phyloP scores from a whole-genome alignment of 2,113 vertebrate genomes.

The Seriola rivoliana region DNA sequence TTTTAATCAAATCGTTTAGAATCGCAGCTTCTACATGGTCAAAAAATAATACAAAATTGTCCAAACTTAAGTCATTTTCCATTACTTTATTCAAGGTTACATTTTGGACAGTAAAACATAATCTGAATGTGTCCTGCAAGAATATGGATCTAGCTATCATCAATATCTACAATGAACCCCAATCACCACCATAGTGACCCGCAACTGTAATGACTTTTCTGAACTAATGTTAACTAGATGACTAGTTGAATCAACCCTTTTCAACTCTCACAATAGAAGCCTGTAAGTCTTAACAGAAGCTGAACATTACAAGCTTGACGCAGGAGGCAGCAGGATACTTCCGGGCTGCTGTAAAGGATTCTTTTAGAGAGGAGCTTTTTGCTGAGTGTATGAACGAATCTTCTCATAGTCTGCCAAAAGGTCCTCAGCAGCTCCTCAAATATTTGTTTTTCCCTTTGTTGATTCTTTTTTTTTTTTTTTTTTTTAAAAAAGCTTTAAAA shows the following conservation, averaged over 20 bases:
- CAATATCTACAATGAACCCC: not conserved
- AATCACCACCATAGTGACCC: not conserved
- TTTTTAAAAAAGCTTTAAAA: not conserved
- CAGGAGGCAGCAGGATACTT: no score
- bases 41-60: not conserved
- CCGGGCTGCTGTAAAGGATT: not conserved
- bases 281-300: not conserved
- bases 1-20: no score
- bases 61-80: no score
- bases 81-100: no score
- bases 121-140: no score
- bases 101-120: no score
- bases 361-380: not conserved
- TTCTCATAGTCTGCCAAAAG: not conserved
- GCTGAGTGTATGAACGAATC: not conserved
- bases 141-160: not conserved
- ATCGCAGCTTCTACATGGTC: not conserved
- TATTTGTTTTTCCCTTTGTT: not conserved
- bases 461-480: no score
- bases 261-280: not conserved
- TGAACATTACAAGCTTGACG: not conserved
- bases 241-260: not conserved
- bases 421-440: not conserved
- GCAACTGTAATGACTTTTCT: not conserved
- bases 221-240: not conserved